phyloP scores from a whole-genome alignment of 2,888 invertebrate species.

The Nasonia oneida region DNA sequence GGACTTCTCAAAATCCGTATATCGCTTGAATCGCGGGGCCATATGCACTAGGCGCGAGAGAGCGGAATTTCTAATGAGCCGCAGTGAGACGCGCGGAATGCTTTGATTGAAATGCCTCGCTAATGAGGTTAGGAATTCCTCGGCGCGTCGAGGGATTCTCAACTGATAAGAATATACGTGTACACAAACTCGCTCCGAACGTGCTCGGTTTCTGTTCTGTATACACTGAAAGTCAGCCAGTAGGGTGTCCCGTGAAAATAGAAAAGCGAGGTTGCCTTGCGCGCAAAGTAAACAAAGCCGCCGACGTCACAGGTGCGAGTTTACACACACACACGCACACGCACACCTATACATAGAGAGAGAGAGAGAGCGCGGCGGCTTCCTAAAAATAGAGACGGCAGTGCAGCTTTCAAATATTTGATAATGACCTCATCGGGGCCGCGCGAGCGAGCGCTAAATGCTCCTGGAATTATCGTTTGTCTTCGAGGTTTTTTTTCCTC shows the following conservation, averaged over 20 bases:
- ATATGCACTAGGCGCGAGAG: not conserved
- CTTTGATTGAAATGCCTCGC: conserved; percentile 12
- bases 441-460: not conserved
- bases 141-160: not conserved
- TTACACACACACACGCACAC: not conserved
- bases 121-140: conserved; percentile 24
- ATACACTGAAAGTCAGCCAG: not conserved
- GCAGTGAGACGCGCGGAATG: not conserved
- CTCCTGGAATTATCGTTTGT: conserved; percentile 11
- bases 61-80: conserved; percentile 13
- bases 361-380: not conserved
- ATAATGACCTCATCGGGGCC: conserved; percentile 32
- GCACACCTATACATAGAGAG: not conserved
- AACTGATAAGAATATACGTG: not conserved
- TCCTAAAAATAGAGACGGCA: conserved; percentile 8
- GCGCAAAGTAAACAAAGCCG: conserved; percentile 9
- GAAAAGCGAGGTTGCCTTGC: not conserved
- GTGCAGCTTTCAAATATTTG: conserved; percentile 40
- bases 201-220: not conserved
- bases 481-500: not conserved
- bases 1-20: not conserved
- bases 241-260: not conserved
- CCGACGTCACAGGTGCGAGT: conserved; percentile 21
- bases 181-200: not conserved
- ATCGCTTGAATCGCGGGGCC: not conserved